Conservation (phyloP, 2,888 invertebrate genomes). For the Oscheius onirici region DNA sequence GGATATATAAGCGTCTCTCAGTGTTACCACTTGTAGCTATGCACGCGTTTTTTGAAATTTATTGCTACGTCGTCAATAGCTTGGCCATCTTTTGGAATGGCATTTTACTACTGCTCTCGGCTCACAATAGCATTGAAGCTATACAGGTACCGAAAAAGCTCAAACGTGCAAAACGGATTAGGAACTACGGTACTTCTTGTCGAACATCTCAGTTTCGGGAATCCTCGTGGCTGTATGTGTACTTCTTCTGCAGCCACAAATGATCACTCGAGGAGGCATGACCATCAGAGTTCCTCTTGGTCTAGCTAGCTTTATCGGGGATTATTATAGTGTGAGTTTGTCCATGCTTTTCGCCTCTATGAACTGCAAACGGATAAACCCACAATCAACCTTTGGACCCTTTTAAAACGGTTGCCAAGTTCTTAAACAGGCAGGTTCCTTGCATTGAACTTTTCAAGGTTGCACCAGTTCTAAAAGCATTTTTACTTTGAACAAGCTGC, state of each 20-base stretch:
- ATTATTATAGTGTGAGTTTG: slow-evolving; percentile 30
- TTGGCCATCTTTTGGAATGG: slow-evolving; percentile 38
- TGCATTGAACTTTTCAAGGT: too few species aligned
- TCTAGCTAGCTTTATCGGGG: slow-evolving; percentile 37
- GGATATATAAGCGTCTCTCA: background rate
- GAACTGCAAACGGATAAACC: too few species aligned
- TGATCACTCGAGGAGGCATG: slow-evolving; percentile 43
- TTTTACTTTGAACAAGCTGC: too few species aligned
- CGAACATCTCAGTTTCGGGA: slow-evolving; percentile 45
- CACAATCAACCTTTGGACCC: too few species aligned
- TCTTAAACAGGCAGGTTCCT: too few species aligned
- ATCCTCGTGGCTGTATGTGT: slow-evolving; percentile 35
- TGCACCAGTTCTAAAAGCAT: too few species aligned
- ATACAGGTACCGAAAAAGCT: slow-evolving; percentile 33
- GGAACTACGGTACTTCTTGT: slow-evolving; percentile 52
- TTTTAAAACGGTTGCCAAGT: too few species aligned
- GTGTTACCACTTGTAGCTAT: background rate
- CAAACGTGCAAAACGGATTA: background rate
- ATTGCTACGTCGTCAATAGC: slow-evolving; percentile 42
- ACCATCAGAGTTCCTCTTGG: slow-evolving; percentile 49
- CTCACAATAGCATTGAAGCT: slow-evolving; percentile 45
- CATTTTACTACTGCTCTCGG: slow-evolving; percentile 38
- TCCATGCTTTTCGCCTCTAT: too few species aligned
- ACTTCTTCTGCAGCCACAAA: slow-evolving; percentile 43
- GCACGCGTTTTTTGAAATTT: slow-evolving; percentile 39